Evolutionary conservation across 2,888 invertebrate genomes (phyloP).

Genomic region (Ophion slaviceki): DNA sequence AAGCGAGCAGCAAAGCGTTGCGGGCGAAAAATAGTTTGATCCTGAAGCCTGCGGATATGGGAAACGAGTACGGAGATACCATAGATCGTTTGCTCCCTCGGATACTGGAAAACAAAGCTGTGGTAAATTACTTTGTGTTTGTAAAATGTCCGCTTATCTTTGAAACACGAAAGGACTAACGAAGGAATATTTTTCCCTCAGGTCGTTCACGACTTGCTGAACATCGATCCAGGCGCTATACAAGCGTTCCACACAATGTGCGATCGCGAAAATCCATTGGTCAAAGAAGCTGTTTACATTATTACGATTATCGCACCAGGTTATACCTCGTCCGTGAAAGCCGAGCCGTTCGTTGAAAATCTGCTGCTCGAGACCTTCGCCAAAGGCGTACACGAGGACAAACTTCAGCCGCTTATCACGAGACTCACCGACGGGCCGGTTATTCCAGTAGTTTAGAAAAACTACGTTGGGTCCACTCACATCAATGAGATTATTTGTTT

Average conservation of each 20-base stretch:
- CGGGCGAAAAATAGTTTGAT: constrained; percentile 74
- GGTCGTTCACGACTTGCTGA: constrained; percentile 78
- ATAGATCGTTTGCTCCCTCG: constrained; percentile 72
- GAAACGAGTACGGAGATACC: constrained; percentile 79
- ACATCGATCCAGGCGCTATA: constrained; percentile 74
- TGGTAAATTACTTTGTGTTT: constrained; percentile 72
- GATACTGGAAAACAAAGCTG: constrained; percentile 70
- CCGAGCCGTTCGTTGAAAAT: constrained; percentile 78
- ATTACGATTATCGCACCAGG: constrained; percentile 82
- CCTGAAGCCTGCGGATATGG: constrained; percentile 81
- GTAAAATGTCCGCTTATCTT: background rate
- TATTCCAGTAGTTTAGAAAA: constrained; percentile 76
- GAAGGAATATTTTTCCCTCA: constrained; percentile 58
- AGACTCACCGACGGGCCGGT: constrained; percentile 83
- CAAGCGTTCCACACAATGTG: constrained; percentile 86
- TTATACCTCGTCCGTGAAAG: constrained; percentile 64
- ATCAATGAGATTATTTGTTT: background rate
- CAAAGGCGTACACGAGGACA: constrained; percentile 81
- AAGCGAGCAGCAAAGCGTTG: constrained; percentile 76
- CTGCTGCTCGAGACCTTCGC: constrained; percentile 80
- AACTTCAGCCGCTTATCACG: constrained; percentile 83
- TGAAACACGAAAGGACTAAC: background rate
- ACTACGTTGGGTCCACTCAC: constrained; percentile 32
- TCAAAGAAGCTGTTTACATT: constrained; percentile 82
- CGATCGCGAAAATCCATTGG: constrained; percentile 84